Percentiles rank a stretch among this genome's conserved stretches.
Evolutionary conservation across 2,888 invertebrate species (phyloP).

Genomic region (Antheraea yamamai): DNA sequence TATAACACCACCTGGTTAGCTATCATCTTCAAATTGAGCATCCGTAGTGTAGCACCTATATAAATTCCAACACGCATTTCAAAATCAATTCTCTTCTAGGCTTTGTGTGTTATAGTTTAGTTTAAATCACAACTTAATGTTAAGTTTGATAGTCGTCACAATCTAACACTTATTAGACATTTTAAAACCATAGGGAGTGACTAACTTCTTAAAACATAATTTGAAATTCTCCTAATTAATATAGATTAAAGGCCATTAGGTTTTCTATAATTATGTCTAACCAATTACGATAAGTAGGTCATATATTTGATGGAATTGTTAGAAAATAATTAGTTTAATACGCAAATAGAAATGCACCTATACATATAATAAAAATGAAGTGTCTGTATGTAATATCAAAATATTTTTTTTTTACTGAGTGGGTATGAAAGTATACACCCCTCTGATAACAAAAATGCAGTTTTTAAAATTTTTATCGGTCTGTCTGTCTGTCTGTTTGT

Average conservation of each 20-base stretch:
- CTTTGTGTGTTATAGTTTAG: background rate
- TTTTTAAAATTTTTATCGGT: no score
- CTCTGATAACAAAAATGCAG: no score
- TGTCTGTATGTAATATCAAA: no score
- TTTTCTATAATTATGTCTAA: background rate
- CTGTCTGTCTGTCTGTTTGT: no score
- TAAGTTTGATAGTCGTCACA: background rate
- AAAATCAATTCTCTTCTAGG: background rate
- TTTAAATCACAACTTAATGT: background rate
- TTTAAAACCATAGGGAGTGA: background rate
- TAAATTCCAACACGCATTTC: background rate
- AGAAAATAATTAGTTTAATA: conserved; percentile 12
- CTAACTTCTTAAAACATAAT: background rate
- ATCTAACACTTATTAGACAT: background rate
- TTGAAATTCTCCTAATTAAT: background rate
- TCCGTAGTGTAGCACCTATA: background rate
- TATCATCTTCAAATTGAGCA: background rate
- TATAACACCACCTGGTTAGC: background rate
- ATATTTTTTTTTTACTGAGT: no score
- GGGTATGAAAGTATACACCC: no score
- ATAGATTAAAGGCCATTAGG: background rate
- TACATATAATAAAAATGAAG: no score
- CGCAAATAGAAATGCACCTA: background rate
- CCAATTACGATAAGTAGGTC: background rate
- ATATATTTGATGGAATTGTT: background rate